phyloP scores from a whole-genome alignment of 2,888 invertebrate genomes.

The Epicampocera succincta region DNA sequence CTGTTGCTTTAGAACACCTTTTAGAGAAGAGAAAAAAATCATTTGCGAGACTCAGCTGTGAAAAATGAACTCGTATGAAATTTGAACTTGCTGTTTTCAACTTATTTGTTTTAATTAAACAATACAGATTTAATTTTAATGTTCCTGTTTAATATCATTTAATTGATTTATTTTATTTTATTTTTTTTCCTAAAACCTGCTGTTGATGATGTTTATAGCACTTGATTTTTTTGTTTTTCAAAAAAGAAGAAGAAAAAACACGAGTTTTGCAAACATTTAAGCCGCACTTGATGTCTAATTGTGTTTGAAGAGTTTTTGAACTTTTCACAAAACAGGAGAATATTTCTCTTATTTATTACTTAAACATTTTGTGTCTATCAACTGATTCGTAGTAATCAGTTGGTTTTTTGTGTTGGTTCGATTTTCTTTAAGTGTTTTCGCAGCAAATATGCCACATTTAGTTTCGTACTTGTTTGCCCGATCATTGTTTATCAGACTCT shows the following conservation, averaged over 20 bases:
- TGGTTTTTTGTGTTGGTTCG: too few relatives aligned
- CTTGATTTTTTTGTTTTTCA: background rate
- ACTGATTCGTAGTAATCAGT: too few relatives aligned
- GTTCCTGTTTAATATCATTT: slow-evolving; percentile 21
- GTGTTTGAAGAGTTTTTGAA: too few relatives aligned
- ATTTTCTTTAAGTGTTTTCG: too few relatives aligned
- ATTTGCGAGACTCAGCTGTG: slow-evolving; percentile 25
- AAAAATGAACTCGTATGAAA: slow-evolving; percentile 28
- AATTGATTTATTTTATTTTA: slow-evolving; percentile 45
- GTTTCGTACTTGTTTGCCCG: too few relatives aligned
- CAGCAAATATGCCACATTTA: too few relatives aligned
- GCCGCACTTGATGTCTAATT: too few relatives aligned
- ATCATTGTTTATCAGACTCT: too few relatives aligned
- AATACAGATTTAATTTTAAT: background rate
- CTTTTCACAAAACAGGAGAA: too few relatives aligned
- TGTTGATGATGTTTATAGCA: slow-evolving; percentile 5
- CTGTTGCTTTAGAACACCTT: slow-evolving; percentile 25
- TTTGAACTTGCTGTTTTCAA: slow-evolving; percentile 18
- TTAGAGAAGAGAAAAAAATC: background rate
- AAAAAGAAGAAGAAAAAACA: background rate
- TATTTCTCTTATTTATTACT: too few relatives aligned
- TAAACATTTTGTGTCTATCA: too few relatives aligned
- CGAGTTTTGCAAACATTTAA: background rate
- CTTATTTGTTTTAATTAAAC: slow-evolving; percentile 30
- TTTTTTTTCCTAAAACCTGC: slow-evolving; percentile 10